Conservation (phyloP, 2,888 invertebrate genomes). For the Drosophila demipolita region DNA sequence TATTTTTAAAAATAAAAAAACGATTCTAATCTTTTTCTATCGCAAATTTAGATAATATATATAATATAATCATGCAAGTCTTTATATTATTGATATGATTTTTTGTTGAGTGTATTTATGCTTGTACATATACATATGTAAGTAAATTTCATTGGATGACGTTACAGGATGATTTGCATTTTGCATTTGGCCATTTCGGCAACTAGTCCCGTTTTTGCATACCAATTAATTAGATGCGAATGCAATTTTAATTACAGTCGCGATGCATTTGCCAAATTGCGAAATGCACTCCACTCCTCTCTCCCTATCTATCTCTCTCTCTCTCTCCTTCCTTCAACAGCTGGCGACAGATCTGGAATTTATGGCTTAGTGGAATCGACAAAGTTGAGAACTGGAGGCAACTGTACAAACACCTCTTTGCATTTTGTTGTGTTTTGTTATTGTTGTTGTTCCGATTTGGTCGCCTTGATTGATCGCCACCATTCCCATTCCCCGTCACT, state of each 20-base stretch:
- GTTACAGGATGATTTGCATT: conserved; percentile 73
- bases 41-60: not conserved
- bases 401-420: conserved; percentile 44
- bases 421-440: conserved; percentile 24
- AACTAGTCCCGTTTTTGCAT: conserved; percentile 79
- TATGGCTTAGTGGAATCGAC: conserved; percentile 59
- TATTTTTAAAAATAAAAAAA: not conserved
- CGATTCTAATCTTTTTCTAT: not conserved
- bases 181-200: conserved; percentile 71
- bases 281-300: conserved; percentile 38
- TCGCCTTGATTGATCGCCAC: conserved; percentile 81
- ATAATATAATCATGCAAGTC: fast-evolving
- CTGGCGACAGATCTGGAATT: conserved; percentile 56
- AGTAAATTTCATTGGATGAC: conserved; percentile 45
- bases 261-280: conserved; percentile 78
- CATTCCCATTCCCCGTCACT: conserved; percentile 27
- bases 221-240: conserved; percentile 85
- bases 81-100: fast-evolving
- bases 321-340: not conserved
- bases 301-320: not conserved
- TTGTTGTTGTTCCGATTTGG: conserved; percentile 46
- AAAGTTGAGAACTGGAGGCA: conserved; percentile 26
- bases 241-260: conserved; percentile 84
- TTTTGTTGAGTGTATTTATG: not conserved
- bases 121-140: not conserved